Evolutionary conservation across 2,113 vertebrate genomes (phyloP).

Genomic region (Elgaria multicarinata): DNA sequence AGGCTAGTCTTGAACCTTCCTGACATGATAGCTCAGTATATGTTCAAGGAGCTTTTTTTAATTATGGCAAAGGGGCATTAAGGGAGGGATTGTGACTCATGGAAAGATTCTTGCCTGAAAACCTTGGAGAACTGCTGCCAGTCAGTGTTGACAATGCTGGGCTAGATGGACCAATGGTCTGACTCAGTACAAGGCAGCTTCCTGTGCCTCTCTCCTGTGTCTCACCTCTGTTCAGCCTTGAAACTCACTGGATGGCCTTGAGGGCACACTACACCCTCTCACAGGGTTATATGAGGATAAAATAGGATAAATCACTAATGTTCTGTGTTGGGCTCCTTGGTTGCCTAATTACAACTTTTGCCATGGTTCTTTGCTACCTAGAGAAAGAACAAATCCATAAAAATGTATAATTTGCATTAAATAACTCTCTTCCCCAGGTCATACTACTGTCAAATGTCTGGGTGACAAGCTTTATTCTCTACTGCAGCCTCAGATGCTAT

Average conservation of each 20-base stretch:
- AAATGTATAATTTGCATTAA: background rate
- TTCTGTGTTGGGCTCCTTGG: background rate
- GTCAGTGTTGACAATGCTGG: too few species aligned
- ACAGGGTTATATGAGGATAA: background rate
- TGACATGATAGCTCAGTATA: background rate
- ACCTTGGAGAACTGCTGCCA: too few species aligned
- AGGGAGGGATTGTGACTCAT: too few species aligned
- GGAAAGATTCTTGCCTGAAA: too few species aligned
- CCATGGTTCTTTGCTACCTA: background rate
- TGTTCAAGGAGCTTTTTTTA: background rate
- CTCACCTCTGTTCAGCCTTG: background rate
- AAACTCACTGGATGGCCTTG: background rate
- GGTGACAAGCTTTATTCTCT: background rate
- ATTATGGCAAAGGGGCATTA: too few species aligned
- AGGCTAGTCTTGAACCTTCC: too few species aligned
- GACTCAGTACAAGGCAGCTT: too few species aligned
- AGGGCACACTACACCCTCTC: background rate
- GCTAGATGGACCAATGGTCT: too few species aligned
- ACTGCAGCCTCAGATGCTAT: background rate
- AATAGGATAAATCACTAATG: background rate
- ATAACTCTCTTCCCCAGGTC: background rate
- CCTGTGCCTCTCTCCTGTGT: too few species aligned
- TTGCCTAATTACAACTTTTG: background rate
- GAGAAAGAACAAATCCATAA: background rate
- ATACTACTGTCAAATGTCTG: background rate